Evolutionary conservation across 2,888 invertebrate species (phyloP).

Genomic region (Tenthredo distinguenda): DNA sequence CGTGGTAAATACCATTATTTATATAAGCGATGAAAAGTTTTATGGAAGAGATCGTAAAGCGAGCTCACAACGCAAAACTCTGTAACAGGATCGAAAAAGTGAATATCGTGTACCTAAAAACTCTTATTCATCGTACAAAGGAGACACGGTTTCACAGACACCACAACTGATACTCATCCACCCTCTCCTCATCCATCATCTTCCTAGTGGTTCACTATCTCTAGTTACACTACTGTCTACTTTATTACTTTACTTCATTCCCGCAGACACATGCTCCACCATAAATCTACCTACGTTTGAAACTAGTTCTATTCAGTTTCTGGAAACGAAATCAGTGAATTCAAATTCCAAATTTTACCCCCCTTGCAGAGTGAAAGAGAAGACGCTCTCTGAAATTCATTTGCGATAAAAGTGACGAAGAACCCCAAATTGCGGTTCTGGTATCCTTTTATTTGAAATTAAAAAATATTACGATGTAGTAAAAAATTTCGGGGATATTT

Average conservation of each 20-base stretch:
- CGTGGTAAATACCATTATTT: constrained; percentile 13
- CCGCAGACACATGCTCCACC: background rate
- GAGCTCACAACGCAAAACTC: background rate
- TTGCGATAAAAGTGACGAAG: no score
- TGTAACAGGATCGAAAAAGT: background rate
- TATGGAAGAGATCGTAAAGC: background rate
- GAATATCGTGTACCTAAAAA: background rate
- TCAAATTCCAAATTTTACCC: background rate
- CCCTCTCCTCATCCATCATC: constrained; percentile 7
- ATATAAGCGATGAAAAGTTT: constrained; percentile 34
- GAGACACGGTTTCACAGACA: background rate
- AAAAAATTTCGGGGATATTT: no score
- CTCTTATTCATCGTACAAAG: background rate
- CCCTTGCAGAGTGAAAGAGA: no score
- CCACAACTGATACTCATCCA: constrained; percentile 1
- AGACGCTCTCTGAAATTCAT: no score
- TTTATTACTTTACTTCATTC: constrained; percentile 1
- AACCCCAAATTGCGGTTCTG: no score
- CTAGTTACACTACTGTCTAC: constrained; percentile 4
- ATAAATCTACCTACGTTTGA: background rate
- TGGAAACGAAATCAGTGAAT: background rate
- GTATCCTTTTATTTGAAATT: no score
- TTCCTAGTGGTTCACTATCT: constrained; percentile 5
- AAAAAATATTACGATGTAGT: no score
- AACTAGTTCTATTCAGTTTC: background rate